Percentiles rank a stretch among this genome's conserved stretches.
phyloP scores from a whole-genome alignment of 1,140 invertebrate species.

The Hylaeus anthracinus region DNA sequence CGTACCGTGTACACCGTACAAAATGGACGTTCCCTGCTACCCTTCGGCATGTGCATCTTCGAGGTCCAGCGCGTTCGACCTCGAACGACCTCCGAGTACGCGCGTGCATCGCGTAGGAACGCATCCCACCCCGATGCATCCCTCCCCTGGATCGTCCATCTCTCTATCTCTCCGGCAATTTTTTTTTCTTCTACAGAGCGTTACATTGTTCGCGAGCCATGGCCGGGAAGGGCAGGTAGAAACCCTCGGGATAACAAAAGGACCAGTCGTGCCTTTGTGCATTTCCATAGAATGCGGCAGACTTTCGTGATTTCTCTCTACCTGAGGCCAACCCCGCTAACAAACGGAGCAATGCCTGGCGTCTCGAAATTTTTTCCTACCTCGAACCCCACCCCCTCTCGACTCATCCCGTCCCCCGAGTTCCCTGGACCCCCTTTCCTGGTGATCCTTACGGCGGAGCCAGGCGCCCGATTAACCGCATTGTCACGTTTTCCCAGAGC shows the following conservation, averaged over 20 bases:
- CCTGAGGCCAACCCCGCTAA: slow-evolving; percentile 29
- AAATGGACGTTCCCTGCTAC: too few species aligned
- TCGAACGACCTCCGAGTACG: slow-evolving; percentile 38
- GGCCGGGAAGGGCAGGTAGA: slow-evolving; percentile 54
- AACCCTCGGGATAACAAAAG: slow-evolving; percentile 50
- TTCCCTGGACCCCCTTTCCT: neutral
- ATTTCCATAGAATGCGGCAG: slow-evolving; percentile 60
- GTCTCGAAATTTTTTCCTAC: slow-evolving; percentile 45
- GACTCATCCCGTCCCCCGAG: neutral
- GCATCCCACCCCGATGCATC: neutral
- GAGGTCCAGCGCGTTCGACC: slow-evolving; percentile 30
- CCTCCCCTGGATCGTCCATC: neutral
- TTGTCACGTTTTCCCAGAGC: slow-evolving; percentile 59
- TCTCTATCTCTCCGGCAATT: neutral
- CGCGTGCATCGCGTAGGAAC: neutral
- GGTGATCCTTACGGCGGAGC: slow-evolving; percentile 19
- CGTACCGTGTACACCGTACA: too few species aligned
- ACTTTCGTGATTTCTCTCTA: slow-evolving; percentile 59
- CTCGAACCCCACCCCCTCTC: neutral
- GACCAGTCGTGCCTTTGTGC: slow-evolving; percentile 54
- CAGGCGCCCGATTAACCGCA: slow-evolving; percentile 61
- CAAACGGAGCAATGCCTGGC: slow-evolving; percentile 48
- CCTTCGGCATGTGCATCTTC: neutral
- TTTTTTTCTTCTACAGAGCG: slow-evolving; percentile 17
- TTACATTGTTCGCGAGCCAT: slow-evolving; percentile 54